Evolutionary conservation across 2,888 invertebrate species (phyloP).

Genomic region (Calliphora vomitoria): DNA sequence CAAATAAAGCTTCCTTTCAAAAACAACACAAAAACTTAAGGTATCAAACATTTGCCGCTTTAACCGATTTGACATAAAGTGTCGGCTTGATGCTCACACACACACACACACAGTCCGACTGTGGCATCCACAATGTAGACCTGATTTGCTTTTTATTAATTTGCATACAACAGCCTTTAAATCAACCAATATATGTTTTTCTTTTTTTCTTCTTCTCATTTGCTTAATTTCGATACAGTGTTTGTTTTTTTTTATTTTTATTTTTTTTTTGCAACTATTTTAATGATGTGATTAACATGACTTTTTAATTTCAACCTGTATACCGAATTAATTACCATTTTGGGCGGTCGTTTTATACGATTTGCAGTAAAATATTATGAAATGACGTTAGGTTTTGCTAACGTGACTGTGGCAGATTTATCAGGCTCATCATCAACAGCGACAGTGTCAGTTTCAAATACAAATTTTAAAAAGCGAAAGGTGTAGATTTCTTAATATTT

Average conservation of each 20-base stretch:
- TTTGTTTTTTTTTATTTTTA: slow-evolving; percentile 34
- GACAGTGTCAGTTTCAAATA: slow-evolving; percentile 37
- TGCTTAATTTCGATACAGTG: slow-evolving; percentile 56
- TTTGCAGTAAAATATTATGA: not conserved
- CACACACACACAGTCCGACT: slow-evolving; percentile 13
- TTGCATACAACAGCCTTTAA: slow-evolving; percentile 64
- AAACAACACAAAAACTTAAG: slow-evolving; percentile 31
- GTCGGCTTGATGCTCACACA: slow-evolving; percentile 55
- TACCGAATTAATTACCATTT: slow-evolving; percentile 84
- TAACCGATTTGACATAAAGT: slow-evolving; percentile 69
- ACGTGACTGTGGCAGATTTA: slow-evolving; percentile 55
- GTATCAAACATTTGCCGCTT: slow-evolving; percentile 71
- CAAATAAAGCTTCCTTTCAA: slow-evolving; percentile 15
- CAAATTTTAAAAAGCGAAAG: not conserved
- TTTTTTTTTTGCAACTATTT: slow-evolving; percentile 80
- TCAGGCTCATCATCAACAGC: slow-evolving; percentile 36
- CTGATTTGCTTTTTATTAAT: slow-evolving; percentile 54
- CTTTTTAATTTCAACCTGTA: slow-evolving; percentile 84
- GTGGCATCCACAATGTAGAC: slow-evolving; percentile 39
- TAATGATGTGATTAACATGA: slow-evolving; percentile 85
- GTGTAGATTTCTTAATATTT: not conserved
- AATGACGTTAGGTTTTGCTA: slow-evolving; percentile 42
- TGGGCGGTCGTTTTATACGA: slow-evolving; percentile 81
- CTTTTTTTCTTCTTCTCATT: slow-evolving; percentile 56
- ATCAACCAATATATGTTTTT: slow-evolving; percentile 39